A percentile compares a stretch with the other conserved stretches of the same genome.
Conservation (phyloP, 2,113 vertebrate species). For the Eptesicus fuscus region DNA sequence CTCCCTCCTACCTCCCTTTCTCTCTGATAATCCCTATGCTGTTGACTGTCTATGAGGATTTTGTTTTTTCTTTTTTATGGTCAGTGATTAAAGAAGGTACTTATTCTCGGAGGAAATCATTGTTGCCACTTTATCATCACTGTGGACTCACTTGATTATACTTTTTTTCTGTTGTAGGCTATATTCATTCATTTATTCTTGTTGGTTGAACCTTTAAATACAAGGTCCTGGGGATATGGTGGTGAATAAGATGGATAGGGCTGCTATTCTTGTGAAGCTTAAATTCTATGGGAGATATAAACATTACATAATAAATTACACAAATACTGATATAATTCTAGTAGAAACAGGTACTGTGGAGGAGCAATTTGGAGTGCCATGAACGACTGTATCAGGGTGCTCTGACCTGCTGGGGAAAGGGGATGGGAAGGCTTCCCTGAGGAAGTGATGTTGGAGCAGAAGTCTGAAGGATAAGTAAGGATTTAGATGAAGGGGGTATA, state of each 20-base stretch:
- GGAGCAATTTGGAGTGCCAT: background rate
- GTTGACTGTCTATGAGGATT: background rate
- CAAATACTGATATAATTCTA: background rate
- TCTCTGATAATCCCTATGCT: background rate
- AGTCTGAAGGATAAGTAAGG: background rate
- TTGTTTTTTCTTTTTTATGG: background rate
- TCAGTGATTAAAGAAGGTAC: conserved; percentile 59
- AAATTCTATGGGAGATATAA: background rate
- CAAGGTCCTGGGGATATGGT: background rate
- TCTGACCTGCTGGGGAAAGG: background rate
- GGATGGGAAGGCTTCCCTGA: background rate
- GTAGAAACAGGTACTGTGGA: background rate
- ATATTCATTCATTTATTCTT: conserved; percentile 32
- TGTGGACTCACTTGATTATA: background rate
- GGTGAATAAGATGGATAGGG: background rate
- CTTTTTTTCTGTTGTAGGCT: background rate
- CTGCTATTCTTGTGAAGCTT: background rate
- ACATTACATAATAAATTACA: background rate
- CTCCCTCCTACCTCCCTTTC: background rate
- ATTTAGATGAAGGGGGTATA: background rate
- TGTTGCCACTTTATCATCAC: conserved; percentile 50
- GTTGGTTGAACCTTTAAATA: conserved; percentile 47
- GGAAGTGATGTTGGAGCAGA: background rate
- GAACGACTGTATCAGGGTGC: background rate
- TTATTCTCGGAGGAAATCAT: conserved; percentile 51